Evolutionary conservation across 2,797 vertebrate species (phyloP).

Genomic region (Eospalax fontanierii): DNA sequence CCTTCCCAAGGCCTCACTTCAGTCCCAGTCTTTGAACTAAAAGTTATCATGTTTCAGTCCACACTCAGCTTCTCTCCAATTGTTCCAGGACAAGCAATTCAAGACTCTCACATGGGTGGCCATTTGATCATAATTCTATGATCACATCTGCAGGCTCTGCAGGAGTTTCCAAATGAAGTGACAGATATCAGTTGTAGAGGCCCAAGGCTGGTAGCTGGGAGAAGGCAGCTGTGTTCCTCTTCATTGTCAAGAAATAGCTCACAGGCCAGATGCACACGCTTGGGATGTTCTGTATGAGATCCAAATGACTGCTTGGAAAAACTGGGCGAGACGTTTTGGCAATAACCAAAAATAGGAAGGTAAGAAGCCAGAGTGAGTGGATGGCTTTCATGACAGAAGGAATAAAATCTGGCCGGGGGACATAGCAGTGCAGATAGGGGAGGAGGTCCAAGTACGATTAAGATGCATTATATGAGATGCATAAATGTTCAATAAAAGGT

Average conservation of each 20-base stretch:
- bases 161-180: neutral
- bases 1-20: neutral
- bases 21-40: neutral
- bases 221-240: neutral
- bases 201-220: neutral
- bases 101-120: neutral
- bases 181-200: neutral
- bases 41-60: neutral
- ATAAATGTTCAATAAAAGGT: too few relatives aligned
- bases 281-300: neutral
- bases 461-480: too few relatives aligned
- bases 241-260: neutral
- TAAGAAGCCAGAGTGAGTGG: neutral
- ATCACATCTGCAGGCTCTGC: neutral
- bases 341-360: neutral
- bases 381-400: too few relatives aligned
- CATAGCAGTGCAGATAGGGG: too few relatives aligned
- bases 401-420: too few relatives aligned
- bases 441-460: too few relatives aligned
- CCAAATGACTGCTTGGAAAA: neutral
- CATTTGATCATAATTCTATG: neutral
- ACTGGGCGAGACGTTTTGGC: neutral
- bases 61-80: neutral
- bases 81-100: neutral
- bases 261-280: neutral